These are phyloP conservation scores for Halcyon senegalensis DNA, from an alignment of 2,113 vertebrate genomes.

Conservation along the genomic window DNA sequence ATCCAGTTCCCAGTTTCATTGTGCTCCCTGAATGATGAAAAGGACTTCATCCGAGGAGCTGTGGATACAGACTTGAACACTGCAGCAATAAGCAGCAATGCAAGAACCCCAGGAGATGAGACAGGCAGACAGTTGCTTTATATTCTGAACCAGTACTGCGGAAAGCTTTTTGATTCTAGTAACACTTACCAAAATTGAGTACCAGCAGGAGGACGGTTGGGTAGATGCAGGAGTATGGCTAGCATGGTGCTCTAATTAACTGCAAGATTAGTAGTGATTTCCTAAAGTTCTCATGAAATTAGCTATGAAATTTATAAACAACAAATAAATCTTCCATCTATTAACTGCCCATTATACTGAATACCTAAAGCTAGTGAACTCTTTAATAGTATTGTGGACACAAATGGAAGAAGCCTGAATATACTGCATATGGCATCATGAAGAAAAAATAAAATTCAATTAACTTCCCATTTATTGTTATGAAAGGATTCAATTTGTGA, in stretches of 20 bases:
- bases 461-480: slow-evolving; percentile 33
- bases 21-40: not conserved
- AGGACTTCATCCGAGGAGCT: not conserved
- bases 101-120: not conserved
- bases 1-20: not conserved
- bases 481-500: slow-evolving; percentile 1
- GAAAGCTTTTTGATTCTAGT: not conserved
- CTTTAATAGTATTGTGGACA: not conserved
- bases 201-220: not conserved
- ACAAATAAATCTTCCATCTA: not conserved
- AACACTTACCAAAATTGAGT: not conserved
- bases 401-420: not conserved
- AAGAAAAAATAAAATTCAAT: slow-evolving; percentile 43
- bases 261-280: not conserved
- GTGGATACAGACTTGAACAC: not conserved
- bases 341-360: not conserved
- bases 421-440: not conserved
- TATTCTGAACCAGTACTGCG: not conserved
- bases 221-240: not conserved
- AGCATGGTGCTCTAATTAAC: not conserved
- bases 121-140: not conserved
- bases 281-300: not conserved
- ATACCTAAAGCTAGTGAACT: not conserved
- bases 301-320: slow-evolving; percentile 15
- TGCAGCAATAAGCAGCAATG: not conserved